Conservation (phyloP, 2,888 invertebrate genomes). For the Keiferia lycopersicella region DNA sequence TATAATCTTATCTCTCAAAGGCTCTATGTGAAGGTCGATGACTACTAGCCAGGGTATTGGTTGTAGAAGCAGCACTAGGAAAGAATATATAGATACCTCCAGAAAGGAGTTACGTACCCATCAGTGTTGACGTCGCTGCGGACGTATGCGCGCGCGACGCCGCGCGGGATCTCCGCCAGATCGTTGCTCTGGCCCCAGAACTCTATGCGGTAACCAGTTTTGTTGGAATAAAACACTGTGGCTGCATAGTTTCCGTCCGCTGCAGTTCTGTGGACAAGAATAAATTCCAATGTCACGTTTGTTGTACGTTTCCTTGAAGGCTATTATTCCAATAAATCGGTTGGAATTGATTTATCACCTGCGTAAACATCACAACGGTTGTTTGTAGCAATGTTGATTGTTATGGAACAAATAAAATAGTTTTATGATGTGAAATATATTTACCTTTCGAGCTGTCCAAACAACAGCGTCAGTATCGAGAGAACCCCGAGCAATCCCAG, state of each 20-base stretch:
- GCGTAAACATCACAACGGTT: background rate
- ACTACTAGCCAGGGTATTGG: too few relatives aligned
- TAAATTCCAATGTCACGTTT: background rate
- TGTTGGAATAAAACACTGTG: conserved; percentile 85
- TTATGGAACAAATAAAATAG: background rate
- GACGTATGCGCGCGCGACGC: conserved; percentile 88
- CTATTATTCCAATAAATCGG: background rate
- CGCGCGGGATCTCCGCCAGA: conserved; percentile 82
- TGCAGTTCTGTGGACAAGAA: conserved; percentile 69
- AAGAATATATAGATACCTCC: too few relatives aligned
- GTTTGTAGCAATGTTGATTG: background rate
- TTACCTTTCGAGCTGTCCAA: conserved; percentile 86
- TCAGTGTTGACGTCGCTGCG: conserved; percentile 86
- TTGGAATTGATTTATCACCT: background rate
- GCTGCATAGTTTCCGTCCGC: conserved; percentile 88
- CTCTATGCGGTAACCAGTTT: conserved; percentile 86
- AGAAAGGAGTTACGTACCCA: conserved; percentile 79
- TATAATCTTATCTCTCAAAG: background rate
- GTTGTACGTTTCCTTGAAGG: background rate
- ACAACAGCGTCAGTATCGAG: conserved; percentile 85
- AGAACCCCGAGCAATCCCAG: conserved; percentile 85
- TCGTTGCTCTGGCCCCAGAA: conserved; percentile 91
- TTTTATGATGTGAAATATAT: background rate
- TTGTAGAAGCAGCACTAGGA: background rate
- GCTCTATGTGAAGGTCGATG: too few relatives aligned